Percentiles rank a stretch among this genome's conserved stretches.
phyloP scores from a whole-genome alignment of 2,888 invertebrate genomes.

The Pantelozetes paolii region DNA sequence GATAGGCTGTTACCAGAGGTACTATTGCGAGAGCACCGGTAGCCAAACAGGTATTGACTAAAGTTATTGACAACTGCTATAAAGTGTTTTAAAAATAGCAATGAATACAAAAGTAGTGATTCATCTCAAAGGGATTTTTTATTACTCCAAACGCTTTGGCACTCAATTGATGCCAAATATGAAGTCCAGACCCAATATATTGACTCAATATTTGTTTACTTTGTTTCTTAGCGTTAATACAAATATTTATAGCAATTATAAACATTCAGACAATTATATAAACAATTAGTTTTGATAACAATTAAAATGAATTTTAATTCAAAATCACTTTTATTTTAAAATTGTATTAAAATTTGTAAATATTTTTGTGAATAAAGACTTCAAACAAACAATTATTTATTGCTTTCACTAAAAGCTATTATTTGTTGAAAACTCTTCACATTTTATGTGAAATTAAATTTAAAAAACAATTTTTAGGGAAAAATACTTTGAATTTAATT shows the following conservation, averaged over 20 bases:
- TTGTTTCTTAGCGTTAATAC: conserved; percentile 3
- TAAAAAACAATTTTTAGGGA: too few species aligned
- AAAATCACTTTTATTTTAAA: too few species aligned
- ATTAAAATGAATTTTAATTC: not conserved
- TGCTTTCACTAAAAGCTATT: too few species aligned
- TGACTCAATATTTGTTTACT: not conserved
- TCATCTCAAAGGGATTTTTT: conserved; percentile 2
- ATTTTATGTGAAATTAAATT: too few species aligned
- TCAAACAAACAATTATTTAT: too few species aligned
- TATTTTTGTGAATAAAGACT: too few species aligned
- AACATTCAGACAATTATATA: not conserved
- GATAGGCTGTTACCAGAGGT: not conserved
- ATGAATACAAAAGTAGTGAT: too few species aligned
- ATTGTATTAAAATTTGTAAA: too few species aligned
- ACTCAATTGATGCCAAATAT: not conserved
- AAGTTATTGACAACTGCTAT: conserved; percentile 2
- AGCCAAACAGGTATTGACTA: conserved; percentile 18
- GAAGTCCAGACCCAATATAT: not conserved
- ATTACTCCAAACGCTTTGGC: not conserved
- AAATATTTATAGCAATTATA: not conserved
- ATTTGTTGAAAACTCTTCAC: too few species aligned
- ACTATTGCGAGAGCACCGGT: not conserved
- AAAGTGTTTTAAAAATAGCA: not conserved
- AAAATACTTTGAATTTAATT: too few species aligned
- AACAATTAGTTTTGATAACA: not conserved